Conservation (phyloP, 2,888 invertebrate genomes). For the Augochlorella aurata region DNA sequence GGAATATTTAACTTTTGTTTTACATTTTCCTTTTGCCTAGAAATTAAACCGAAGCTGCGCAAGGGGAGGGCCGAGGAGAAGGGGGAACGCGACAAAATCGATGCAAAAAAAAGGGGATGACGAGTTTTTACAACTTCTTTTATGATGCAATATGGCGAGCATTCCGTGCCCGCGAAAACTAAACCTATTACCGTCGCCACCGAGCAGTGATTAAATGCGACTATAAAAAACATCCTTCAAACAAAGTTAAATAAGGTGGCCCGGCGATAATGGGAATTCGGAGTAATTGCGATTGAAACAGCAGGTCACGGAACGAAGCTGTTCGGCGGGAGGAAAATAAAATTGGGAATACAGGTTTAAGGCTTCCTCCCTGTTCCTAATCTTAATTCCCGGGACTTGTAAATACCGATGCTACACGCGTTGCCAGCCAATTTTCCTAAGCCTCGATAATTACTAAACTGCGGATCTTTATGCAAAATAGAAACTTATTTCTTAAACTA, state of each 20-base stretch:
- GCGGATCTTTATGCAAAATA: too few relatives aligned
- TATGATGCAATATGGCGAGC: constrained; percentile 79
- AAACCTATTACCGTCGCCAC: constrained; percentile 79
- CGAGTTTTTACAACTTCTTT: constrained; percentile 80
- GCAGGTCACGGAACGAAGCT: constrained; percentile 27
- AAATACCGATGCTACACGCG: not conserved
- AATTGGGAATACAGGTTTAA: constrained; percentile 27
- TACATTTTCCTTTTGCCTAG: not conserved
- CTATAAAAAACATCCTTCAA: constrained; percentile 78
- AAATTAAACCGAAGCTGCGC: constrained; percentile 7
- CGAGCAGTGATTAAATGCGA: constrained; percentile 78
- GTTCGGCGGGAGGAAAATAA: constrained; percentile 4
- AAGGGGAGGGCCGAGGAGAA: constrained; percentile 14
- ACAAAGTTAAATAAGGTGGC: constrained; percentile 81
- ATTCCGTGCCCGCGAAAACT: constrained; percentile 74
- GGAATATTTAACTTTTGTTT: not conserved
- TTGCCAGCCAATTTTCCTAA: not conserved
- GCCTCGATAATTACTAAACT: not conserved
- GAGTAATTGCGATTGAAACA: constrained; percentile 68
- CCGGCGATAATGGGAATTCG: constrained; percentile 72
- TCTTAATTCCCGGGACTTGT: constrained; percentile 8
- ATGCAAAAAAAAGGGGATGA: constrained; percentile 55
- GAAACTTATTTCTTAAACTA: too few relatives aligned
- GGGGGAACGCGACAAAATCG: constrained; percentile 44
- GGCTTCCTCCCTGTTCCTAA: not conserved